phyloP scores from a whole-genome alignment of 2,888 invertebrate genomes.

The Sepioteuthis lessoniana region DNA sequence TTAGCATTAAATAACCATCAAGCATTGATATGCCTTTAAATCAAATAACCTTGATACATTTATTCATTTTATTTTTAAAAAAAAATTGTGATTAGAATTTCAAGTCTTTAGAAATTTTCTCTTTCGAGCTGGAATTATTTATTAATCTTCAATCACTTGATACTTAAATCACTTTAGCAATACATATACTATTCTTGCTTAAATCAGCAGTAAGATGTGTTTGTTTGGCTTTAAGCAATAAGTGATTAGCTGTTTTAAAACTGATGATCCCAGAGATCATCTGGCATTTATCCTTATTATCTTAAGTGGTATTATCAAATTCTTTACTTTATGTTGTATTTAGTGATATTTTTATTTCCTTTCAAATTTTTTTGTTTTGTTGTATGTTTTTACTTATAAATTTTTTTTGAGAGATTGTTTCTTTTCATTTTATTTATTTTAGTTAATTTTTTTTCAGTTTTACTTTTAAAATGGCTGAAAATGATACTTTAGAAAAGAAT shows the following conservation, averaged over 20 bases:
- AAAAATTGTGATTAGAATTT: too few relatives aligned
- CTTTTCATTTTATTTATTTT: too few relatives aligned
- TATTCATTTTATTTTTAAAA: too few relatives aligned
- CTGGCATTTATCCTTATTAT: not conserved
- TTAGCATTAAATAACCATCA: too few relatives aligned
- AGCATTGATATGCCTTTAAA: too few relatives aligned
- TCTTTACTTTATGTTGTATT: not conserved
- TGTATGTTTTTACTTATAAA: not conserved
- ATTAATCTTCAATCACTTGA: not conserved
- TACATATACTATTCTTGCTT: not conserved
- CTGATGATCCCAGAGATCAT: too few relatives aligned
- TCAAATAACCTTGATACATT: too few relatives aligned
- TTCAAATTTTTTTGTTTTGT: not conserved
- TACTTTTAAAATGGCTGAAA: not conserved
- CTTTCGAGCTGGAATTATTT: too few relatives aligned
- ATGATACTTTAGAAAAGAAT: not conserved
- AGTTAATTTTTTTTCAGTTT: not conserved
- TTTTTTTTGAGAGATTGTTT: too few relatives aligned
- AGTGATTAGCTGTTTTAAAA: not conserved
- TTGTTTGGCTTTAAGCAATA: not conserved
- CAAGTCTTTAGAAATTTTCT: too few relatives aligned
- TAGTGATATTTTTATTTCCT: not conserved
- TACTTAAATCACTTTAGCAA: too few relatives aligned
- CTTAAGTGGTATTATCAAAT: conserved; percentile 15
- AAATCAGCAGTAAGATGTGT: not conserved